Evolutionary conservation across 2,797 vertebrate species (phyloP), one percentile per base, ranked within the genome.

Genomic region (Phoxinus dragarum): DNA sequence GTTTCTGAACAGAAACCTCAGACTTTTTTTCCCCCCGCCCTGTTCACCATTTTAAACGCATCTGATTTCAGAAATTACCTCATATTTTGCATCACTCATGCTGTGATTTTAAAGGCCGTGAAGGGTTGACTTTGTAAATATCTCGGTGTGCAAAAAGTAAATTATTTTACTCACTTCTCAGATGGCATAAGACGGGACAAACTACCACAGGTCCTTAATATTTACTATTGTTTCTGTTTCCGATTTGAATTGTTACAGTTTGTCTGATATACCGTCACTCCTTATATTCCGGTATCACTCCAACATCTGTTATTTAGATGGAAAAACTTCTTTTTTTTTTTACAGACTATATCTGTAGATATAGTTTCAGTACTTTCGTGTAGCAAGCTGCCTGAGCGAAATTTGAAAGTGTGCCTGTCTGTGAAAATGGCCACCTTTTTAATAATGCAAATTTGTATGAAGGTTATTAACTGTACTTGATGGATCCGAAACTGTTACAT

Each of bases 21-120:
- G 19, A 54, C 31, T 14, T n/a, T 1, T 17, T 47, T 68, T n/a
- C 5, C 0, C 3, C 85, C 73, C 42, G 40, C 64, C 54, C 80
- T 3, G 80, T 78, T 86, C 40, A 68, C 74, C 31, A 84, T 86
- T 87, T 84, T 52, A 83, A 81, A 47, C 42, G 27, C 14, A 23
- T 80, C 71, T 86, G 49, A 86, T 81, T 87, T 86, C 84, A 82
- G 81, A 88, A 86, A 88, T 90, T 82, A 92, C 89, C 89, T 91
- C 89, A 89, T 82, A 78, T 68, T 68, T 69, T 87, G 71, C 61
- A 84, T 87, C 78, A 76, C 86, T 87, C 84, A 90, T 87, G 87
- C 86, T 85, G 86, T 88, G 88, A 91, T 61, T 61, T 88, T 49
- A 80, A 87, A 88, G 87, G 86, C 88, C 86, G 52, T 44, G 80